phyloP scores from a whole-genome alignment of 2,113 vertebrate genomes.

The Penelope pileata region DNA sequence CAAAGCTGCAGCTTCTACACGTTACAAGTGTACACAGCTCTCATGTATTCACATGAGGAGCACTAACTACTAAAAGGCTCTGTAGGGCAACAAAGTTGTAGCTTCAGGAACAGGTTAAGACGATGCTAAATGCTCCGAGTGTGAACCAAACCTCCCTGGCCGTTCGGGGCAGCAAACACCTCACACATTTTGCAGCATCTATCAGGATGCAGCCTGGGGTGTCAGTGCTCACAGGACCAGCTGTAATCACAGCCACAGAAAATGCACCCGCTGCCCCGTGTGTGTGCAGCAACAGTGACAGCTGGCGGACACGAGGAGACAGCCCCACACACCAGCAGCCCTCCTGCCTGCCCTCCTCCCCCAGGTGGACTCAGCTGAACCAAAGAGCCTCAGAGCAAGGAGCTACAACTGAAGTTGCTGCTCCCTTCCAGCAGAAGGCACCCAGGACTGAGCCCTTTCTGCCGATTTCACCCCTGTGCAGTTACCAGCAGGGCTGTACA shows the following conservation, averaged over 20 bases:
- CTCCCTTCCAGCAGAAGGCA: rapidly evolving
- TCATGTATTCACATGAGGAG: background rate
- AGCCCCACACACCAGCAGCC: background rate
- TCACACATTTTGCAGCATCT: rapidly evolving
- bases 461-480: background rate
- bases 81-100: background rate
- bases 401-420: rapidly evolving
- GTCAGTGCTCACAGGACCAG: background rate
- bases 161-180: background rate
- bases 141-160: background rate
- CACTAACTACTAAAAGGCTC: background rate
- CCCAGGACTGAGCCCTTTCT: background rate
- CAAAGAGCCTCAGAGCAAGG: background rate
- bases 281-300: slow-evolving; percentile 55
- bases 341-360: background rate
- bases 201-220: background rate
- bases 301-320: slow-evolving; percentile 45
- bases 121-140: background rate
- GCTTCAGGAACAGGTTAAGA: background rate
- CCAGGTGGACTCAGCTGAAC: background rate
- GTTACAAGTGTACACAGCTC: background rate
- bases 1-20: background rate
- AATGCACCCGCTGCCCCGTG: background rate
- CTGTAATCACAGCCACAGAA: background rate
- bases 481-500: background rate